Base-by-base conservation (phyloP, 2,888 invertebrate species). In the Anticlea derivata region DNA sequence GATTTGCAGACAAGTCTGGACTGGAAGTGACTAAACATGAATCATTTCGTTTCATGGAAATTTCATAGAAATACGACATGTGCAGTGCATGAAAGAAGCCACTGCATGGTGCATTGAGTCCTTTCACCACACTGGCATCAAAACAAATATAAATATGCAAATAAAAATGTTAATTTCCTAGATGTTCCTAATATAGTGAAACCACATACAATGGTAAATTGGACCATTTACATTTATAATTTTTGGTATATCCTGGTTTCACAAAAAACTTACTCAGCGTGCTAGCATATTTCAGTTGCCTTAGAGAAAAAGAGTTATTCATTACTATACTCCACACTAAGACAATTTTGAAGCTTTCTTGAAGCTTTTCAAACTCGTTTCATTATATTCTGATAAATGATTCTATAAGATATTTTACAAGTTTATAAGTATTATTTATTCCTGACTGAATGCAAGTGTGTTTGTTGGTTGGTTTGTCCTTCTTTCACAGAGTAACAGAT, bases 1-100 rank as follows among this genome's bases (percentile, higher is more conserved):
- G 11, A 20, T 13, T 35, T 26, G 29, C 7, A 27, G 45, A 48
- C 37, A 40, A 45, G 24, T 37, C 34, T 31, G 26, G 30, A 41
- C 10, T 27, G 30, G 31, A 31, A 46, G 45, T 10, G 22, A 4
- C 13, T 31, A n/a, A 27, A n/a, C 1, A 34, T 31, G 13, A 13
- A 17, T 31, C 6, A 31, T 31, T 31, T 13, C 13, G 2, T 17
- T n/a, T n/a, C n/a, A n/a, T n/a, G n/a, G n/a, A n/a, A n/a, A n/a
- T n/a, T n/a, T n/a, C n/a, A n/a, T n/a, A 13, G 13, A 31, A 31
- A 31, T 17, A 4, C 17, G 17, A 17, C 17, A 3, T 17, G 2
- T 17, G 17, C 17, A 17, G 4, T 17, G 17, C 2, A 17, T 3
- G 17, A 17, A 17, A 17, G 17, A 17, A 17, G 4, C 17, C 17